phyloP scores from a whole-genome alignment of 2,797 vertebrate genomes.

The Sylvilagus floridanus region DNA sequence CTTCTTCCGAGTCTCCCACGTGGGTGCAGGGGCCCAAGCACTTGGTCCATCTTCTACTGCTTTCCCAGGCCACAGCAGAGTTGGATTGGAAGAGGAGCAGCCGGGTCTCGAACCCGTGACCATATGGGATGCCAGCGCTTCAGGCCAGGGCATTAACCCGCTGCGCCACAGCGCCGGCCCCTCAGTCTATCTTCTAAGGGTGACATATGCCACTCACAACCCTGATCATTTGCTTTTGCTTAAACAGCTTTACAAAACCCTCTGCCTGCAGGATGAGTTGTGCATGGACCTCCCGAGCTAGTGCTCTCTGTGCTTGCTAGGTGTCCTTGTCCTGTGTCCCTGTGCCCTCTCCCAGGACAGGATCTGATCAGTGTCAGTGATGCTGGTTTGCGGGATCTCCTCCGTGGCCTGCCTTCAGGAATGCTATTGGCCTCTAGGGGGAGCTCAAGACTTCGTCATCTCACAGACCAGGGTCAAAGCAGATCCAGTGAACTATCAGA shows the following conservation, averaged over 20 bases:
- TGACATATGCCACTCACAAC: not conserved
- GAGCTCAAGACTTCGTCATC: constrained; percentile 77
- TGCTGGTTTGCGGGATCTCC: not conserved
- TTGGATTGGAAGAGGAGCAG: no score
- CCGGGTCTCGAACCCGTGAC: no score
- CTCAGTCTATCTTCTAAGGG: not conserved
- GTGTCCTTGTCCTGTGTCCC: not conserved
- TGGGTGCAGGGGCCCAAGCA: no score
- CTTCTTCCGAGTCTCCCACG: no score
- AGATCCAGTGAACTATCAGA: not conserved
- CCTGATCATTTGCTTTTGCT: not conserved
- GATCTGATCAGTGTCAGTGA: not conserved
- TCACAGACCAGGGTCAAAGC: not conserved
- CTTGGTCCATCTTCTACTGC: no score
- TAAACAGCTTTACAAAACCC: not conserved
- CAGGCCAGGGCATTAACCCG: no score
- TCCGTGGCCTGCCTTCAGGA: not conserved
- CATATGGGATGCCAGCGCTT: no score
- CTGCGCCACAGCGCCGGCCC: no score
- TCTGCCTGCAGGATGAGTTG: not conserved
- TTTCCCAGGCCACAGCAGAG: no score
- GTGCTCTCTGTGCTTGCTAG: not conserved
- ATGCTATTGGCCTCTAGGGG: constrained; percentile 73
- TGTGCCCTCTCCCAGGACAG: not conserved
- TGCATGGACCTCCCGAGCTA: not conserved